phyloP scores from a whole-genome alignment of 2,113 vertebrate genomes.

The Bolborhynchus lineola region DNA sequence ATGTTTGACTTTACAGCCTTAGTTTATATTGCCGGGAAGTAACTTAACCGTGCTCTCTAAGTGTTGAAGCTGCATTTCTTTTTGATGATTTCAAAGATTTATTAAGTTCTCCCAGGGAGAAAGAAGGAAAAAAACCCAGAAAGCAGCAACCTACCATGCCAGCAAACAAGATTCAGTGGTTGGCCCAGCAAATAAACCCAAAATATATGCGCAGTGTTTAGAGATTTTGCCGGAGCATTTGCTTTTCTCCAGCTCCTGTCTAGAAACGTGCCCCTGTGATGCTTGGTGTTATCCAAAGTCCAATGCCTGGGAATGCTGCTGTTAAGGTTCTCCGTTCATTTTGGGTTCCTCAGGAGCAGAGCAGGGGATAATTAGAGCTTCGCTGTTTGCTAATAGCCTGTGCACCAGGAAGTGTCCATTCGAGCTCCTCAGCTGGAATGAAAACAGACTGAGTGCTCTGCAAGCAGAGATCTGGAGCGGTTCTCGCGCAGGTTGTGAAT shows the following conservation, averaged over 20 bases:
- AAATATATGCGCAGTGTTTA: constrained; percentile 35
- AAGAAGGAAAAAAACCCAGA: background rate
- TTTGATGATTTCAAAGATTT: constrained; percentile 55
- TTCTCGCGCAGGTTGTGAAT: background rate
- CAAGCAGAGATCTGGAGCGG: background rate
- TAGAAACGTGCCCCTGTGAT: background rate
- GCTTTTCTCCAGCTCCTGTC: background rate
- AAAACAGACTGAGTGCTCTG: background rate
- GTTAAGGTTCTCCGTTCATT: background rate
- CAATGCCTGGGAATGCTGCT: background rate
- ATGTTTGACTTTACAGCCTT: constrained; percentile 45
- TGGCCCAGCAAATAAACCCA: background rate
- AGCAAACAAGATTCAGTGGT: constrained; percentile 25
- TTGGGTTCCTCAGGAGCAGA: background rate
- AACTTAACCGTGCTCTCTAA: constrained; percentile 13
- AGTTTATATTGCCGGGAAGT: constrained; percentile 18
- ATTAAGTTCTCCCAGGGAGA: constrained; percentile 45
- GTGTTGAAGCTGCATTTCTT: constrained; percentile 55
- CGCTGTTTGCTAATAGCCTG: background rate
- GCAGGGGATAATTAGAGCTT: background rate
- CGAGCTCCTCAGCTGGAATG: background rate
- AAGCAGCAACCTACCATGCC: background rate
- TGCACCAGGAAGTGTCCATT: background rate
- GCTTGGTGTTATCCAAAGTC: background rate
- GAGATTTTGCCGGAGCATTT: background rate